phyloP scores from a whole-genome alignment of 2,888 invertebrate genomes.

The Stomorhina lunata region DNA sequence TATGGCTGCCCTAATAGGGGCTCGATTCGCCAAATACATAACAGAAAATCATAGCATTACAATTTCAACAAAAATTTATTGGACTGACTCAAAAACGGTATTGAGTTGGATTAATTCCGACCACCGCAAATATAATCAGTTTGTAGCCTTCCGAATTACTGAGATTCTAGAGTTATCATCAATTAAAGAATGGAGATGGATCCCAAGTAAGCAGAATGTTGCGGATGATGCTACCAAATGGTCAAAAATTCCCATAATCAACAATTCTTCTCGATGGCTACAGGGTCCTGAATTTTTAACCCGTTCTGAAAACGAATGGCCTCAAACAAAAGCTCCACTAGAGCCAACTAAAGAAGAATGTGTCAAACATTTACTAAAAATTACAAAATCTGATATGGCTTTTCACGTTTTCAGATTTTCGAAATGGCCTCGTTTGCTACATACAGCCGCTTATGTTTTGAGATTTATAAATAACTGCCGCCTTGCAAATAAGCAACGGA shows the following conservation, averaged over 20 bases:
- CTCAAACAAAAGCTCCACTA: background rate
- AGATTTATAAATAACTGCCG: conserved; percentile 39
- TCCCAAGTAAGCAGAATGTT: conserved; percentile 37
- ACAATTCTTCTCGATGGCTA: background rate
- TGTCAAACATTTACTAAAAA: background rate
- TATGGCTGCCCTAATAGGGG: conserved; percentile 26
- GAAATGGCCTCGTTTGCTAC: conserved; percentile 30
- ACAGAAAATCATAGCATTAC: background rate
- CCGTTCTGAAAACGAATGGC: conserved; percentile 24
- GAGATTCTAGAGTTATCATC: conserved; percentile 27
- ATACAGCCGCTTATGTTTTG: conserved; percentile 30
- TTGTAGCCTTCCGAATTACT: conserved; percentile 3
- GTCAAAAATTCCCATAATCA: too few relatives aligned
- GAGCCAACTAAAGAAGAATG: conserved; percentile 9
- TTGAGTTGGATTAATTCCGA: too few relatives aligned
- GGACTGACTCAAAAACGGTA: background rate
- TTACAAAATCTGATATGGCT: background rate
- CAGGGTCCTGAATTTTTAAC: conserved; percentile 23
- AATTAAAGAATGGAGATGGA: conserved; percentile 29
- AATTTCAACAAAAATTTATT: background rate
- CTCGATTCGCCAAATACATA: conserved; percentile 16
- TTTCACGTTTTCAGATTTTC: conserved; percentile 37
- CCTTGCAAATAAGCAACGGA: too few relatives aligned
- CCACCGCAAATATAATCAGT: too few relatives aligned
- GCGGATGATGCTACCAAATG: too few relatives aligned